Evolutionary conservation across 2,113 vertebrate genomes (phyloP).

Genomic region (Gymnobelideus leadbeateri): DNA sequence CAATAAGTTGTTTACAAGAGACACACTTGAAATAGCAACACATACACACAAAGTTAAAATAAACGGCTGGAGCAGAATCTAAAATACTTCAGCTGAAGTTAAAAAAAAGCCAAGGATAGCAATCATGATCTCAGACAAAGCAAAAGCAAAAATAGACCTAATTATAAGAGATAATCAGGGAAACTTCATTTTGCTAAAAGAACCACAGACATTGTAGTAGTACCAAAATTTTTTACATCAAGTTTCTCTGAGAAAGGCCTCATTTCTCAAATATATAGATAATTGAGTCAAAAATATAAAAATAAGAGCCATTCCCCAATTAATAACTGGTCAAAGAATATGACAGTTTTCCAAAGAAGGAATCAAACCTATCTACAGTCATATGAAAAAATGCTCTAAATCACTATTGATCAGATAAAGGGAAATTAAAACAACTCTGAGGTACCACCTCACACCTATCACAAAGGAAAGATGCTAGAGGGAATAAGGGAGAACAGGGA

Average conservation of each 20-base stretch:
- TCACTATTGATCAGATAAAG: not conserved
- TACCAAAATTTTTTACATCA: not conserved
- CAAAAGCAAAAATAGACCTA: not conserved
- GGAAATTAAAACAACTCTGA: not conserved
- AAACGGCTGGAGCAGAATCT: not conserved
- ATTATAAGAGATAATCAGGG: not conserved
- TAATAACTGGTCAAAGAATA: not conserved
- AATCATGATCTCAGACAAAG: not conserved
- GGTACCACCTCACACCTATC: not conserved
- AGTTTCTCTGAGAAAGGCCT: not conserved
- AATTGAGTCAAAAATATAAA: not conserved
- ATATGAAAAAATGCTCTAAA: not conserved
- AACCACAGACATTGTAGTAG: not conserved
- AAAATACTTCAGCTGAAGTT: not conserved
- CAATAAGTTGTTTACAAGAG: not conserved
- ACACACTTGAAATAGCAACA: not conserved
- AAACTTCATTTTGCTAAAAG: not conserved
- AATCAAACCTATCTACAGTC: not conserved
- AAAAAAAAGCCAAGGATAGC: not conserved
- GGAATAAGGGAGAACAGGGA: not conserved
- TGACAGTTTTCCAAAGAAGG: not conserved
- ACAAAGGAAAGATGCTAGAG: not conserved
- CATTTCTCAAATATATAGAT: not conserved
- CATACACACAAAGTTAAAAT: not conserved
- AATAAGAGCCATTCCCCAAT: not conserved